These are phyloP conservation scores for Lithophane ornitopus DNA, from an alignment of 2,888 invertebrate genomes.

Conservation along the genomic window DNA sequence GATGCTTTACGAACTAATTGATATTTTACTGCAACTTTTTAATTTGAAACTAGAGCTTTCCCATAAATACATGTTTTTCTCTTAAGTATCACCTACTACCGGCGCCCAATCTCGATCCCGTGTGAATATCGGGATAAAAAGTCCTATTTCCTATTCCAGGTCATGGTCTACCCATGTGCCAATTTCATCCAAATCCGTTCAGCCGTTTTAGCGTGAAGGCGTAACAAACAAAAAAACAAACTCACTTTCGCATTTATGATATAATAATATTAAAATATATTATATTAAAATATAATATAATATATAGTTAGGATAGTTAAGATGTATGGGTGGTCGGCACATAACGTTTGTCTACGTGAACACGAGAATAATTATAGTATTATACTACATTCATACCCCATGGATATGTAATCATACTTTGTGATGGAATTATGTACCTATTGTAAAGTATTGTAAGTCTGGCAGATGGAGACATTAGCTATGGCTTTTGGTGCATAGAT, in stretches of 20 bases:
- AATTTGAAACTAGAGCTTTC: slow-evolving; percentile 30
- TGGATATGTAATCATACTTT: slow-evolving; percentile 21
- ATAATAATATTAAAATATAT: no score
- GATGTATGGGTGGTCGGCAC: not conserved
- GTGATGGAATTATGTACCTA: slow-evolving; percentile 3
- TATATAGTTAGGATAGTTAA: no score
- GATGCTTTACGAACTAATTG: slow-evolving; percentile 15
- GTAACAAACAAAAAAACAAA: no score
- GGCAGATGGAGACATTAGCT: not conserved
- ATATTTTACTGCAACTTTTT: slow-evolving; percentile 22
- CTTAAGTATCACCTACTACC: slow-evolving; percentile 3
- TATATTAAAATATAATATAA: no score
- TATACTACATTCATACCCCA: not conserved
- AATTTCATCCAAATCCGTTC: no score
- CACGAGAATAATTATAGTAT: slow-evolving; percentile 19
- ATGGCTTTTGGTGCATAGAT: not conserved
- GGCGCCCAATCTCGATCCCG: no score
- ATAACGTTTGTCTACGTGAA: slow-evolving; percentile 11
- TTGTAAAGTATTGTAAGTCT: not conserved
- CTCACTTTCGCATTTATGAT: no score
- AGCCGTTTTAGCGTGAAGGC: no score
- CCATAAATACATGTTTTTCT: slow-evolving; percentile 32
- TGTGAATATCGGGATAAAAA: no score
- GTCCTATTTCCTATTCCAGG: no score
- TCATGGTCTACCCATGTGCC: no score